These are phyloP conservation scores for Chiroxiphia lanceolata DNA, from an alignment of 2,797 vertebrate genomes.

Conservation along the genomic window DNA sequence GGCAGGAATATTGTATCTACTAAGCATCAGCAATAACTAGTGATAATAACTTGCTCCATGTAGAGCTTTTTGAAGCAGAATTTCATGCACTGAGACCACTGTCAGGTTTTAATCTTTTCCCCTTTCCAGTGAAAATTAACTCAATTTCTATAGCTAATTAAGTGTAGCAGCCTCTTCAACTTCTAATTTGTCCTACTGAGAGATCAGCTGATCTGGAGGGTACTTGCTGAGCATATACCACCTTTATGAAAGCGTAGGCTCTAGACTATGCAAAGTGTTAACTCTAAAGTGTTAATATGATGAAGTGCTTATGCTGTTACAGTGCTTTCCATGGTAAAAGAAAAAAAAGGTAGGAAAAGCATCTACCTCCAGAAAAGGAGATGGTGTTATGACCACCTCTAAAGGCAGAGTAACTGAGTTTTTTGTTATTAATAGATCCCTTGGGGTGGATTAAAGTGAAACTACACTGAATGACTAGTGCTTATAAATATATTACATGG, in stretches of 20 bases:
- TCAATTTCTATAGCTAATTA: not conserved
- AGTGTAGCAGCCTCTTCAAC: not conserved
- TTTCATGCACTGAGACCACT: not conserved
- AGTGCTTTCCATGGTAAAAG: not conserved
- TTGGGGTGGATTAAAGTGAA: not conserved
- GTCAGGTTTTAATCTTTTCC: not conserved
- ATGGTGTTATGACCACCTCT: not conserved
- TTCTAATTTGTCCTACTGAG: not conserved
- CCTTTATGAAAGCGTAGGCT: not conserved
- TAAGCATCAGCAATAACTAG: not conserved
- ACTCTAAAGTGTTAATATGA: not conserved
- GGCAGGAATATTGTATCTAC: not conserved
- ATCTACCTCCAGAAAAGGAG: not conserved
- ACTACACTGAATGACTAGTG: not conserved
- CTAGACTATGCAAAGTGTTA: not conserved
- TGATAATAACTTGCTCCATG: not conserved
- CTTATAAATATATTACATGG: not conserved
- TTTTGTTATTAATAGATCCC: not conserved
- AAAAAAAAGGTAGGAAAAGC: not conserved
- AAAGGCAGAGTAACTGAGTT: not conserved
- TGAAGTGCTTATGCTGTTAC: not conserved
- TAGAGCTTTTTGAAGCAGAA: not conserved
- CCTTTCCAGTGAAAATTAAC: not conserved
- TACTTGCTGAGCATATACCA: rapidly evolving
- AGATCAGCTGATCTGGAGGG: not conserved